Evolutionary conservation across 2,797 vertebrate species (phyloP).

Genomic region (Aulostomus chinensis): DNA sequence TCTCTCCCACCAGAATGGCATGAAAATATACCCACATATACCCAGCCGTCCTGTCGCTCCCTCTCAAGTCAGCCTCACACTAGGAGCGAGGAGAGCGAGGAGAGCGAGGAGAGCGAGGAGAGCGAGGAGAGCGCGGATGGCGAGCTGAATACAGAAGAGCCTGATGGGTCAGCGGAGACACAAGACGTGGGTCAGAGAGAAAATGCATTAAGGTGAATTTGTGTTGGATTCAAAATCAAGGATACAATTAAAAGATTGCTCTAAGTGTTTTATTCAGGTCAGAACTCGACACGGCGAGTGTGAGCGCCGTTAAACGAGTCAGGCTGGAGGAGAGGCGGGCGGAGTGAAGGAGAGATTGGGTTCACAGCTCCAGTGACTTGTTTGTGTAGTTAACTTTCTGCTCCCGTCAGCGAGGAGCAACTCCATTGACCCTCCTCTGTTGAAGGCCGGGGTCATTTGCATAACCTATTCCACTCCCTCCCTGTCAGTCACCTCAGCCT

Average conservation of each 20-base stretch:
- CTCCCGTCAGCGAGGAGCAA: slow-evolving; percentile 63
- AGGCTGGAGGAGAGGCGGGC: slow-evolving; percentile 22
- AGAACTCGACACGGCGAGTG: slow-evolving; percentile 24
- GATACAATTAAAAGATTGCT: neutral
- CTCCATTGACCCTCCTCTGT: slow-evolving; percentile 70
- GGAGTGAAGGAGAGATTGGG: slow-evolving; percentile 21
- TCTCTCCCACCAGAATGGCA: slow-evolving; percentile 79
- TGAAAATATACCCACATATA: slow-evolving; percentile 72
- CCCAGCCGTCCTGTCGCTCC: slow-evolving; percentile 60
- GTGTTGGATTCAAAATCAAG: slow-evolving; percentile 17
- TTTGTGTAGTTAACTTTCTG: slow-evolving; percentile 75
- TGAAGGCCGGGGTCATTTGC: slow-evolving; percentile 69
- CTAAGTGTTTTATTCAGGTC: slow-evolving; percentile 30
- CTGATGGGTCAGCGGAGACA: slow-evolving; percentile 22
- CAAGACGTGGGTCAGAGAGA: slow-evolving; percentile 1
- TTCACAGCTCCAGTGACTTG: slow-evolving; percentile 55
- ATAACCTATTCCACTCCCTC: slow-evolving; percentile 68
- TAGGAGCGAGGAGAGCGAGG: slow-evolving; percentile 42
- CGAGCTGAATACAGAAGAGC: slow-evolving; percentile 29
- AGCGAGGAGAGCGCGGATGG: slow-evolving; percentile 38
- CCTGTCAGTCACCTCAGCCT: slow-evolving; percentile 56
- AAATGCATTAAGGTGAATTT: slow-evolving; percentile 9
- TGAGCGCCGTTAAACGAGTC: slow-evolving; percentile 32
- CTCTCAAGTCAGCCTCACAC: slow-evolving; percentile 60
- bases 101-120: slow-evolving; percentile 36